A percentile compares a stretch with the other conserved stretches of the same genome.
phyloP scores from a whole-genome alignment of 2,888 invertebrate genomes.

The Anoncus sp. region DNA sequence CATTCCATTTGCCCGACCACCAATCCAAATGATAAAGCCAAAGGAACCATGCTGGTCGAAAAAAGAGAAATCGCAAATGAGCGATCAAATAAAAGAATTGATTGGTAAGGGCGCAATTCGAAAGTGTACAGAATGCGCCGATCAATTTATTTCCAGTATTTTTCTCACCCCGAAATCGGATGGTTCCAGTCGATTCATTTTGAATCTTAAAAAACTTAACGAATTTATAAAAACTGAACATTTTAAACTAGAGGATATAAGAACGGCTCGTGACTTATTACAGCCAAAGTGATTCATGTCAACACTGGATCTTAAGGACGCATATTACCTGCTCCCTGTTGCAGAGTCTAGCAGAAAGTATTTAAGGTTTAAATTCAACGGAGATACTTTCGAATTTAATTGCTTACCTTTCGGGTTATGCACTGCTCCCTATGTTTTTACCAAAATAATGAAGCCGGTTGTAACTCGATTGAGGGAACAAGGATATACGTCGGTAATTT shows the following conservation, averaged over 20 bases:
- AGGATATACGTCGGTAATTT: conserved; percentile 5
- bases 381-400: conserved; percentile 20
- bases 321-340: conserved; percentile 28
- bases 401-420: conserved; percentile 41
- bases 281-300: conserved; percentile 12
- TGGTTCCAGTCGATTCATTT: conserved; percentile 2
- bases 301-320: conserved; percentile 30
- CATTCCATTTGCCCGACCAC: conserved; percentile 22
- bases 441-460: conserved; percentile 27
- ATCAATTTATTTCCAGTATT: conserved; percentile 11
- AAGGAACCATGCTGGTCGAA: conserved; percentile 32
- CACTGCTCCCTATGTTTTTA: conserved; percentile 34
- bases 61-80: conserved; percentile 6
- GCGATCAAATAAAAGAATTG: not conserved
- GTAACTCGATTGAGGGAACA: conserved; percentile 14
- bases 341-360: conserved; percentile 23
- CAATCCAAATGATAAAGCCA: conserved; percentile 12
- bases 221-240: conserved; percentile 25
- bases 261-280: conserved; percentile 23
- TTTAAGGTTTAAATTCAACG: conserved; percentile 23
- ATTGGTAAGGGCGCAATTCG: not conserved
- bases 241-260: conserved; percentile 39
- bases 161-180: conserved; percentile 9
- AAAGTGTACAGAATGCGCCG: conserved; percentile 10
- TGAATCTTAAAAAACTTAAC: conserved; percentile 30